Evolutionary conservation across 2,888 invertebrate species (phyloP), one percentile per base, ranked within the genome.

Genomic region (Dasypolia templi): DNA sequence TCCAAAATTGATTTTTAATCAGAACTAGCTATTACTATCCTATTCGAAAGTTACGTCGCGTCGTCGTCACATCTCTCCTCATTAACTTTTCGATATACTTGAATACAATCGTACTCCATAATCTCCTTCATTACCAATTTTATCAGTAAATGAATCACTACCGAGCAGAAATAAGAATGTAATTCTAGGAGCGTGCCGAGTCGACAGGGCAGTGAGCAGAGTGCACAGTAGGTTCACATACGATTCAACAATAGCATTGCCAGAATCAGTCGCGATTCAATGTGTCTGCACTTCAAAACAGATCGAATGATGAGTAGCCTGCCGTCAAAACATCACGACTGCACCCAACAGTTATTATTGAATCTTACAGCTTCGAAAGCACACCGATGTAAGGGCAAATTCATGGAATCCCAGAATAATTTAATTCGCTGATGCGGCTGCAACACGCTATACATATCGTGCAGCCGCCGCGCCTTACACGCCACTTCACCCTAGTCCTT

Each of bases 1-100:
- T 86, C 82, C 82, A 87, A 81, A 87, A 89, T 87, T 87, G 86
- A 89, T 89, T 90, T 84, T 84, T 83, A 89, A 86, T 88, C 88
- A 87, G 86, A 89, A 90, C 89, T 91, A 92, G 90, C 91, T 91
- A 92, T 87, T 87, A 91, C 89, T 91, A 92, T 87, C 84, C 87
- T 90, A 91, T 87, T 90, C 86, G 87, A 89, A 87, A 87, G 87
- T 89, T 89, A 88, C 75, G 75, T 86, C 82, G 82, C 74, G 79
- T 86, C 82, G 81, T 77, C 69, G 77, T 80, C 84, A 84, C 78
- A 78, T 77, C 63, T 70, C 64, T 32, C 59, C 44, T 39, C 44
- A 55, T 61, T 59, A 69, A 68, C 55, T 77, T 79, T 81, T 78
- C 63, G 67, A 77, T 74, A 64, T 80, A 75, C 68, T 77, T 73